Base-by-base conservation (phyloP, 2,113 vertebrate genomes). In the Spea bombifrons region DNA sequence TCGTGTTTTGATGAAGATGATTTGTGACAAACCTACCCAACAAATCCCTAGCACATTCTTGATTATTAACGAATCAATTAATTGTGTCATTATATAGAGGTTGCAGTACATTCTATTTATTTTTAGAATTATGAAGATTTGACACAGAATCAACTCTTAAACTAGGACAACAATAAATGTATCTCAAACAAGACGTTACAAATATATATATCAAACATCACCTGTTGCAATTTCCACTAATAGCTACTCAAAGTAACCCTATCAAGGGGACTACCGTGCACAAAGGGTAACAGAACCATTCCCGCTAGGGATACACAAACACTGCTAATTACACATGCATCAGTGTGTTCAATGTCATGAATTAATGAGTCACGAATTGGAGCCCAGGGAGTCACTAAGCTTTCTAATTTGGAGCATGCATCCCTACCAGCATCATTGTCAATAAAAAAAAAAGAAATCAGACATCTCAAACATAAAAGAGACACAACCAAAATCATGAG, bases 281-380 rank as follows among this genome's bases (percentile, higher is more conserved):
- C 65, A 80, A 74, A 80, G 78, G 78, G 64, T 67, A 80, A 65
- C 71, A 80, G 78, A 80, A 68, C 71, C 71, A 74, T 55, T n/a
- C 44, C 65, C 78, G 73, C 78, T n/a, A 67, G 78, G 78, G 78
- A 80, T 80, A 63, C 63, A 80, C 78, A 80, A 74, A 80, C 71
- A 74, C 52, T 74, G 71, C 78, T 80, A 80, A 80, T 80, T 80
- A 80, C 78, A 80, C 78, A 80, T 80, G 78, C 78, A 80, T 80
- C 78, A 80, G 78, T 55, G 53, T 80, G 71, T 65, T 74, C 78
- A 73, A 73, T 80, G 78, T 73, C 71, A 80, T 80, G 78, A 80
- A 80, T 80, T 80, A 80, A 80, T 80, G 78, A 80, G 78, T 80
- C 78, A 74, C 73, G 78, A 80, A 80, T 80, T 80, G 78, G 71